Conservation (phyloP, 2,888 invertebrate genomes). For the Aphrophora alni region DNA sequence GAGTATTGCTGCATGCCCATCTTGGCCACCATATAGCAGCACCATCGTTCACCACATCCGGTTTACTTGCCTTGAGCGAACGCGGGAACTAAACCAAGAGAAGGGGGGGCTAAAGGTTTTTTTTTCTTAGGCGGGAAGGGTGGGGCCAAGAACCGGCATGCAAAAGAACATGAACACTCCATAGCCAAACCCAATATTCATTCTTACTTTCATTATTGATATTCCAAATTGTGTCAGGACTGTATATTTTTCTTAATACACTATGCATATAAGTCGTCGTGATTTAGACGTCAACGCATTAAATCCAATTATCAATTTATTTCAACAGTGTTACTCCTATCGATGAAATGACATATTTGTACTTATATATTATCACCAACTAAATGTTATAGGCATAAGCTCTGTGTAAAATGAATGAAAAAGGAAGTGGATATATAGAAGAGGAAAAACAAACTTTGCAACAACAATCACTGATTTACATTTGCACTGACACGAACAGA, state of each 20-base stretch:
- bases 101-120: neutral
- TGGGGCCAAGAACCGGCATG: constrained; percentile 5
- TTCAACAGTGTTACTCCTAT: neutral
- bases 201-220: no score
- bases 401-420: neutral
- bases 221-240: neutral
- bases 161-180: neutral
- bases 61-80: constrained; percentile 2
- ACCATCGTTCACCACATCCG: constrained; percentile 3
- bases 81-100: constrained; percentile 6
- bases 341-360: neutral
- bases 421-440: neutral
- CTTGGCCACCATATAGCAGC: neutral
- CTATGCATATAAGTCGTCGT: no score
- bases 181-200: no score
- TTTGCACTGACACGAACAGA: neutral
- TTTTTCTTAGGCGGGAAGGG: neutral
- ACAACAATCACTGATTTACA: neutral
- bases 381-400: no score
- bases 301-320: neutral
- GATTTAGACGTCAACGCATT: neutral
- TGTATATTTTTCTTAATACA: no score
- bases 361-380: no score
- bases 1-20: neutral
- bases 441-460: neutral